These are phyloP conservation scores for Harpegnathos saltator DNA, from an alignment of 1,140 invertebrate genomes.

Conservation along the genomic window DNA sequence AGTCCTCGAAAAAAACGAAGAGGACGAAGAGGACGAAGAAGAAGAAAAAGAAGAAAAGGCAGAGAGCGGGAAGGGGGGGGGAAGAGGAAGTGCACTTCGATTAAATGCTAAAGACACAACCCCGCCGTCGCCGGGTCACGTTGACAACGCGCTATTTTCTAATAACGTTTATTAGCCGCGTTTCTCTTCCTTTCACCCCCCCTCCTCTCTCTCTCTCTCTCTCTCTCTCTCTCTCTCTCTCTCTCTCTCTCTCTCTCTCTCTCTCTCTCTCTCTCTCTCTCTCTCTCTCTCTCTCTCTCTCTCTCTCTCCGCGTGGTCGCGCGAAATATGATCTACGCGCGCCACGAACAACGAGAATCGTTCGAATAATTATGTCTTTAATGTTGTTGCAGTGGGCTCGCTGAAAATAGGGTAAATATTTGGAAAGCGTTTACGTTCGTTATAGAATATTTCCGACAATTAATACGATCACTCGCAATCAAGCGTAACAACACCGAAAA, in stretches of 20 bases:
- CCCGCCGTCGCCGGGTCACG: slow-evolving; percentile 15
- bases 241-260: not conserved
- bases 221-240: no score
- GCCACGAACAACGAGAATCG: not conserved
- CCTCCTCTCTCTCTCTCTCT: no score
- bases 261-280: no score
- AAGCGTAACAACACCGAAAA: not conserved
- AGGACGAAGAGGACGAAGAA: no score
- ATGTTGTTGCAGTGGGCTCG: not conserved
- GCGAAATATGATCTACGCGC: slow-evolving; percentile 4
- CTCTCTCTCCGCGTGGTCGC: not conserved
- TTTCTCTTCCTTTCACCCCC: no score
- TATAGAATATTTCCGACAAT: slow-evolving; percentile 29
- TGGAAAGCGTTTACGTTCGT: not conserved
- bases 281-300: no score
- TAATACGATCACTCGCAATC: slow-evolving; percentile 14
- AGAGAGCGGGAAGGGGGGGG: no score
- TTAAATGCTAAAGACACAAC: slow-evolving; percentile 44
- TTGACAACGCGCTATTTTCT: slow-evolving; percentile 11
- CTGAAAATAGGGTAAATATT: not conserved
- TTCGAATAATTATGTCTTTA: slow-evolving; percentile 20
- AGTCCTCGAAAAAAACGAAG: no score
- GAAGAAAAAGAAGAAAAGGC: slow-evolving; percentile 11
- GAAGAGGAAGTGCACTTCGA: no score
- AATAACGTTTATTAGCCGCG: no score